Evolutionary conservation across 2,113 vertebrate species (phyloP), one percentile per base, ranked within the genome.

Genomic region (Parotia lawesii): DNA sequence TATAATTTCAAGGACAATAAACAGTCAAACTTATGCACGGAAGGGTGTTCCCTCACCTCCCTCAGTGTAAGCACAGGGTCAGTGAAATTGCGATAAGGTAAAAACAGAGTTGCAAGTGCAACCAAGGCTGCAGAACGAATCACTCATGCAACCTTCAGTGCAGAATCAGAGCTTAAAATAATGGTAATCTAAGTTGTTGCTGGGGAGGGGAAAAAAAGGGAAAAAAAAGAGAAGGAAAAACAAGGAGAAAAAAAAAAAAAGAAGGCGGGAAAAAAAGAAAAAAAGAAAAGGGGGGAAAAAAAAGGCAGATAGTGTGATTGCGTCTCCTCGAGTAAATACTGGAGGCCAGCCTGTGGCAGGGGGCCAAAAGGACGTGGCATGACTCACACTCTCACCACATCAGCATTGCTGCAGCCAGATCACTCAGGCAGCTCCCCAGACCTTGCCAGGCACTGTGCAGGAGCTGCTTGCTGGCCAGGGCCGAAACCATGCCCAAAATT

Each of bases 241-340:
- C 0, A 0, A 70, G 37, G 15, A 20, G 6, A 6, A 16, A 35
- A 15, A 8, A 18, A 6, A 22, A 3, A 16, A 5, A 9, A 20
- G 3, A 9, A 33, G 33, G 3, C 28, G 1, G 21, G 24, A 4
- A 1, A 3, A 4, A 5, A 38, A 17, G 8, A 12, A 9, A 4
- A 44, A 33, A 47, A 12, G 4, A 4, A 38, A 62, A 6, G 22
- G 6, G 5, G 1, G 1, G 9, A 15, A 19, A 45, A 60, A 35
- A 25, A 25, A 7, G 2, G 22, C 19, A 48, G 61, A 64, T 44
- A 38, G 4, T 67, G 23, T 19, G 50, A 45, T 86, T 85, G 11
- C 42, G 40, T 70, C n/a, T 87, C 48, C 23, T 61, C 2, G 1
- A 47, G 61, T 47, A 38, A 87, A 65, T 29, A 80, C 33, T 50